Percentiles rank a stretch among this genome's conserved stretches.
Conservation (phyloP, 2,888 invertebrate species). For the Tenthredo mesomela region DNA sequence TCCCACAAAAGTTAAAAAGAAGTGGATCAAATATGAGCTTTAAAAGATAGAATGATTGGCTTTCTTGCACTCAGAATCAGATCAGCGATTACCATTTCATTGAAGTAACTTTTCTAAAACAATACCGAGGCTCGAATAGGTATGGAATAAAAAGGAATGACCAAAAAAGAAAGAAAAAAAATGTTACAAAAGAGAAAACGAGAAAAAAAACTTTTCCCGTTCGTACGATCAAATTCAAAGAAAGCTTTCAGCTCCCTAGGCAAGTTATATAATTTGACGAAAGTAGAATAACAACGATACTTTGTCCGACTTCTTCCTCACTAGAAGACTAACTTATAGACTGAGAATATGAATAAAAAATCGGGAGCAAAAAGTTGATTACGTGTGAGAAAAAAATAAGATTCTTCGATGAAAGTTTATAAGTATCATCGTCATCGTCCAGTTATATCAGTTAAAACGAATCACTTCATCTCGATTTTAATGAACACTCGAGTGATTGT, state of each 20-base stretch:
- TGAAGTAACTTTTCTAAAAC: not conserved
- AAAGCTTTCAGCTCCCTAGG: slow-evolving; percentile 33
- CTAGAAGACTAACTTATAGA: not conserved
- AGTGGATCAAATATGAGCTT: not conserved
- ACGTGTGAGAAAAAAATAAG: not conserved
- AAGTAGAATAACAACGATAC: slow-evolving; percentile 31
- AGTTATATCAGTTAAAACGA: not conserved
- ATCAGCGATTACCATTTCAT: slow-evolving; percentile 11
- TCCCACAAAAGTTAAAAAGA: not conserved
- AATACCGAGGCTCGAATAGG: not conserved
- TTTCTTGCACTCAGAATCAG: not conserved
- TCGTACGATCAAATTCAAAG: slow-evolving; percentile 28
- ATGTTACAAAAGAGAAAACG: not conserved
- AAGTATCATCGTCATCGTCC: not conserved
- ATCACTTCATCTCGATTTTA: not conserved
- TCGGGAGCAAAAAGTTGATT: not conserved
- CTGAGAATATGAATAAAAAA: not conserved
- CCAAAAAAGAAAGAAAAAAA: not conserved
- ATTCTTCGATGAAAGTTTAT: not conserved
- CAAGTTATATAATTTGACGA: slow-evolving; percentile 27
- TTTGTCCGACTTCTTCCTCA: not conserved
- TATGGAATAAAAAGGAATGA: not conserved
- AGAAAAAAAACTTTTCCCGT: not conserved
- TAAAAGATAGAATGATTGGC: slow-evolving; percentile 6
- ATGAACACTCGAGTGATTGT: not conserved